Evolutionary conservation across 2,113 vertebrate species (phyloP).

Genomic region (Grus americana): DNA sequence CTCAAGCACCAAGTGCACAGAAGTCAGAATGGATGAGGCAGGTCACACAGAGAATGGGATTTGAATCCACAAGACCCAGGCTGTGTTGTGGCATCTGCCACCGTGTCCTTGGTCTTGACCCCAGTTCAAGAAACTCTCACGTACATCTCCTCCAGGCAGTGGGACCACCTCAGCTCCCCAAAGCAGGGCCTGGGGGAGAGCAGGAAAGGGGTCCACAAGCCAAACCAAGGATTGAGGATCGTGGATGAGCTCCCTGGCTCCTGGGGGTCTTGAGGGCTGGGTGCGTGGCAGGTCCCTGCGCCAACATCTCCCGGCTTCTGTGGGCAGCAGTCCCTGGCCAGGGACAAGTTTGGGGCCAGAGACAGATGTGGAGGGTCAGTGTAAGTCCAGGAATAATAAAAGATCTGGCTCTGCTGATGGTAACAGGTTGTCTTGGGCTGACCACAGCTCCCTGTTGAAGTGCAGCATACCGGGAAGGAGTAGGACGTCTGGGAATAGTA

Average conservation of each 20-base stretch:
- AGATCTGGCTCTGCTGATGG: not conserved
- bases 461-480: not conserved
- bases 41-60: not conserved
- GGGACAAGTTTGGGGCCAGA: not conserved
- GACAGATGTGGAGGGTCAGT: too few species aligned
- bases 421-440: not conserved
- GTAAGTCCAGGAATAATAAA: not conserved
- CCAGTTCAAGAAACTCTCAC: not conserved
- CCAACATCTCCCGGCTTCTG: not conserved
- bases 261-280: too few species aligned
- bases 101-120: not conserved
- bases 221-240: not conserved
- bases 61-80: not conserved
- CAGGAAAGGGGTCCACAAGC: not conserved
- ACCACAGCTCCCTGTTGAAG: not conserved
- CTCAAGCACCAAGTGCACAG: not conserved
- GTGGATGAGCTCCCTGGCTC: not conserved
- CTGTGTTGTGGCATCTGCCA: not conserved
- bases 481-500: not conserved
- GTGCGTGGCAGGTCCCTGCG: rapidly evolving
- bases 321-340: not conserved
- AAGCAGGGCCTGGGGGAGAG: not conserved
- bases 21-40: not conserved
- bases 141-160: not conserved
- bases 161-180: not conserved